Evolutionary conservation across 2,113 vertebrate species (phyloP).

Genomic region (Mobula hypostoma): DNA sequence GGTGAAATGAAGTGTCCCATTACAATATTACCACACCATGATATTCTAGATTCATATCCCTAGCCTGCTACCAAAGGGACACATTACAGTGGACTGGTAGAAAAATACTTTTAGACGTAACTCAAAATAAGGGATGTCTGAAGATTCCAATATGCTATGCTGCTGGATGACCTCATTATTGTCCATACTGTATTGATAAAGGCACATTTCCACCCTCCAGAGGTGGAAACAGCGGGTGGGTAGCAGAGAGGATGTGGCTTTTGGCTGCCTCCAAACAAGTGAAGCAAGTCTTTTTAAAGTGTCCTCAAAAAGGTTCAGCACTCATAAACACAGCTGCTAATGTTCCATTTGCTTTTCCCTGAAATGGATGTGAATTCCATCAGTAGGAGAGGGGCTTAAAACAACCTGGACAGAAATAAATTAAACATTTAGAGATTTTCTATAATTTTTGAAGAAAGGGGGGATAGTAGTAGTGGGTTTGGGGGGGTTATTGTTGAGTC

Average conservation of each 20-base stretch:
- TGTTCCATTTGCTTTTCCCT: not conserved
- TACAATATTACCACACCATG: not conserved
- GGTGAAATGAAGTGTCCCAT: not conserved
- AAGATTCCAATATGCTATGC: not conserved
- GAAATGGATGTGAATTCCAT: not conserved
- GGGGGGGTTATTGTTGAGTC: not conserved
- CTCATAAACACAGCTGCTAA: not conserved
- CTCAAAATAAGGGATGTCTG: not conserved
- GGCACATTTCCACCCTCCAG: not conserved
- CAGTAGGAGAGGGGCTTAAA: not conserved
- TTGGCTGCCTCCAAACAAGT: not conserved
- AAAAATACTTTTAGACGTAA: not conserved
- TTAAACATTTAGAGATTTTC: not conserved
- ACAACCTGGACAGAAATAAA: not conserved
- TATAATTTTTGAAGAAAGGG: not conserved
- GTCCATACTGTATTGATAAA: not conserved
- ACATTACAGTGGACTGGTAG: not conserved
- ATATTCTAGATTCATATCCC: not conserved
- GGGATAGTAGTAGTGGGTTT: not conserved
- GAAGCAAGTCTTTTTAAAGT: not conserved
- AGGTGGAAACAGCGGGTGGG: not conserved
- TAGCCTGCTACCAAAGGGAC: not conserved
- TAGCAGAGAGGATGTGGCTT: not conserved
- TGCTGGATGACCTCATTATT: not conserved
- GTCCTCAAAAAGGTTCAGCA: not conserved